Conservation (phyloP, 2,888 invertebrate species). For the Saturnia japonica region DNA sequence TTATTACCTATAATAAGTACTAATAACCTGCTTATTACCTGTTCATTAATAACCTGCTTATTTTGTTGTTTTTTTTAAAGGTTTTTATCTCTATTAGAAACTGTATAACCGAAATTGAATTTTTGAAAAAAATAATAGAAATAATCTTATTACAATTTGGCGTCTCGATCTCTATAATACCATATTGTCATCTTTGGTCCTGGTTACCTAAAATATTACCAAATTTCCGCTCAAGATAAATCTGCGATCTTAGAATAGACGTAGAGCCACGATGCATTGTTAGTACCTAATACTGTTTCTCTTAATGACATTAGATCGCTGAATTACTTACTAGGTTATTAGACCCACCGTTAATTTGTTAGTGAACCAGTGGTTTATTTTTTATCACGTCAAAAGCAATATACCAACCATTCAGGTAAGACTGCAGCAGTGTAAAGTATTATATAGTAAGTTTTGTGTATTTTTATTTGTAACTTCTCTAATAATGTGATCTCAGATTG, state of each 20-base stretch:
- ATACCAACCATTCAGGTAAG: too few species aligned
- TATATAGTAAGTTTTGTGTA: neutral
- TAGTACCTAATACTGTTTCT: neutral
- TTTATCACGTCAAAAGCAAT: neutral
- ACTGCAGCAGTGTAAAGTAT: neutral
- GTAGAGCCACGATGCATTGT: neutral
- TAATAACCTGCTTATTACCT: too few species aligned
- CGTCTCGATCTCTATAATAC: neutral
- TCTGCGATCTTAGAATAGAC: neutral
- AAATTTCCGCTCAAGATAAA: neutral
- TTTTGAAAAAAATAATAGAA: too few species aligned
- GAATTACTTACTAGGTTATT: neutral
- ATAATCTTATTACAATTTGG: too few species aligned
- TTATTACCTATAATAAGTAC: too few species aligned
- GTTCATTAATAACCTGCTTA: too few species aligned
- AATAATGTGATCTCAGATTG: neutral
- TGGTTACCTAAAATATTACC: neutral
- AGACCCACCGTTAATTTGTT: neutral
- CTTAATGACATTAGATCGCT: neutral
- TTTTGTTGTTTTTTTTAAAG: too few species aligned
- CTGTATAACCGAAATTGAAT: too few species aligned
- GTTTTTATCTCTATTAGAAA: too few species aligned
- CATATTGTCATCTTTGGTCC: neutral
- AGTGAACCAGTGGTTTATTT: neutral
- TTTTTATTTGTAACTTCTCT: neutral